Percentiles rank a stretch among this genome's conserved stretches.
These are phyloP conservation scores for Hippocampus comes DNA, from an alignment of 2,113 vertebrate genomes.

Conservation along the genomic window DNA sequence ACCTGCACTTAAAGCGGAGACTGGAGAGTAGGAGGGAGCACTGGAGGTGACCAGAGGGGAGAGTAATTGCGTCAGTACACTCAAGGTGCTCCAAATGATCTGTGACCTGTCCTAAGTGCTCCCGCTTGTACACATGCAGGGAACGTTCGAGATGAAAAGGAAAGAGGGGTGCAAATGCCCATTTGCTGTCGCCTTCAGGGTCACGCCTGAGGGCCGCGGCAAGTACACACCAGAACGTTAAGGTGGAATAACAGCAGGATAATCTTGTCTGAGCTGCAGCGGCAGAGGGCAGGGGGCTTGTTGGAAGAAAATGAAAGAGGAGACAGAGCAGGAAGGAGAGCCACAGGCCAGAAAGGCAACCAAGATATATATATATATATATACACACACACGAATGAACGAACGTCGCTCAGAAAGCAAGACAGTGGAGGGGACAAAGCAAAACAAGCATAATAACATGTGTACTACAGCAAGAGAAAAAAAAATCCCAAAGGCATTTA, in stretches of 20 bases:
- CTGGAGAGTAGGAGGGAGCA: constrained; percentile 30
- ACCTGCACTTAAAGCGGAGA: constrained; percentile 36
- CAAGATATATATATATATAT: not conserved
- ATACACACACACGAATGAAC: not conserved
- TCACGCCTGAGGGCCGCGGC: constrained; percentile 48
- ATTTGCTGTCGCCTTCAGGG: constrained; percentile 53
- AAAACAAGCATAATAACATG: constrained; percentile 23
- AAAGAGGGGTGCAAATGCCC: constrained; percentile 55
- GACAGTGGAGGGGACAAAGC: not conserved
- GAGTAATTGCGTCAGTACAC: constrained; percentile 60
- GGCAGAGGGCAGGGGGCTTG: constrained; percentile 61
- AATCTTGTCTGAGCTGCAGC: constrained; percentile 66
- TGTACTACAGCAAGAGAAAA: constrained; percentile 13
- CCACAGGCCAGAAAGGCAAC: constrained; percentile 60
- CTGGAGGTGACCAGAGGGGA: constrained; percentile 56
- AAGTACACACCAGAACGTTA: constrained; percentile 49
- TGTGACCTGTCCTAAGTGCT: constrained; percentile 59
- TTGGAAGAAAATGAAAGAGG: constrained; percentile 67
- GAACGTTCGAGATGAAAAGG: constrained; percentile 36
- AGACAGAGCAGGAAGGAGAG: constrained; percentile 58
- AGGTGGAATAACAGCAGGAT: constrained; percentile 62
- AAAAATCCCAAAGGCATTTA: constrained; percentile 34
- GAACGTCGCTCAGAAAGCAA: not conserved
- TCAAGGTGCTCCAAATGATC: constrained; percentile 65
- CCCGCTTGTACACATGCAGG: constrained; percentile 28